phyloP scores from a whole-genome alignment of 2,888 invertebrate genomes.

The Liposcelis brunnea region DNA sequence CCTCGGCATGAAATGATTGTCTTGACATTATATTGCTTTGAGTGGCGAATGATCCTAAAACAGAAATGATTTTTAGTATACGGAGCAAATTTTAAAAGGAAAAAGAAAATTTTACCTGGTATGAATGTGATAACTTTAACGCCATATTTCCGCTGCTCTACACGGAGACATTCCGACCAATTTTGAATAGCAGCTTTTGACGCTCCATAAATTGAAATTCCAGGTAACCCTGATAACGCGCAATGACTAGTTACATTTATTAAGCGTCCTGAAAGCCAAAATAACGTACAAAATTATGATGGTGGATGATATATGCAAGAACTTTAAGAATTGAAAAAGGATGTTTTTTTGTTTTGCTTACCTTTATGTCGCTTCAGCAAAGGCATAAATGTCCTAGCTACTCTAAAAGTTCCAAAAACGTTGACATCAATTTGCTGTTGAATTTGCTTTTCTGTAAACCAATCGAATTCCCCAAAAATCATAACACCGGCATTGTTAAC shows the following conservation, averaged over 20 bases:
- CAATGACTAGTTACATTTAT: conserved; percentile 77
- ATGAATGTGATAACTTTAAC: conserved; percentile 54
- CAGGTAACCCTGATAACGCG: conserved; percentile 50
- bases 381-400: conserved; percentile 57
- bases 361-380: conserved; percentile 39
- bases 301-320: no score
- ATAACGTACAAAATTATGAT: no score
- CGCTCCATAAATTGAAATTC: conserved; percentile 59
- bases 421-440: conserved; percentile 60
- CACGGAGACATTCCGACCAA: conserved; percentile 52
- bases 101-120: conserved; percentile 49
- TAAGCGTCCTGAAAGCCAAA: conserved; percentile 55
- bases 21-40: conserved; percentile 49
- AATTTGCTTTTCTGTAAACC: conserved; percentile 56
- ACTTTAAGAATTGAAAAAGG: no score
- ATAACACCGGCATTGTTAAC: conserved; percentile 86
- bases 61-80: not conserved
- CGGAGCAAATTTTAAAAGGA: no score
- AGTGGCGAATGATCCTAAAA: conserved; percentile 47
- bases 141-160: conserved; percentile 55
- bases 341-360: no score
- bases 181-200: conserved; percentile 61
- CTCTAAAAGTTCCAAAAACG: conserved; percentile 60
- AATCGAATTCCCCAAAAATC: conserved; percentile 82
- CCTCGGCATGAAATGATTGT: conserved; percentile 39